Base-by-base conservation (phyloP, 2,797 vertebrate genomes). In the Amphiprion clarkii region DNA sequence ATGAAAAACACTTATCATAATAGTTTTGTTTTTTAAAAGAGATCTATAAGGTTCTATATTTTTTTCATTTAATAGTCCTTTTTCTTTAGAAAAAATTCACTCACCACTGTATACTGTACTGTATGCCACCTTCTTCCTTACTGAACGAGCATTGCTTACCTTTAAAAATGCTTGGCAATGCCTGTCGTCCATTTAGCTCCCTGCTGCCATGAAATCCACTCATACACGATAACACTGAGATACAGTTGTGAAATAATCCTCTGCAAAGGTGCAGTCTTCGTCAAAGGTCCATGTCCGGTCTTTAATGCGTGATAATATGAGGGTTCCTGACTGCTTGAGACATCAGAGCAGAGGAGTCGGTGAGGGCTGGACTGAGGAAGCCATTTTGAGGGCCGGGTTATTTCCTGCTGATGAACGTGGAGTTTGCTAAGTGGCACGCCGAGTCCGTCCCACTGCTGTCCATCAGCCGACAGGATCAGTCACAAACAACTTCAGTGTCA, bases 31-130 rank as follows among this genome's bases (percentile, higher is more conserved):
- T 87, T 91, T 95, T 86, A 88, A 95, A 93, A 93, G 92, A 94
- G 90, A 92, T 95, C 93, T 95, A 95, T 93, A 93, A 93, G 88
- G 77, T 95, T 94, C 90, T 94, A 87, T 89, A 61, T 93, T 90
- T 95, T 33, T 95, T 93, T 92, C 83, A 87, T 89, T 93, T 88
- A 91, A 86, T 90, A 92, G 93, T 95, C 90, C 81, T 82, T 94
- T 91, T 92, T 92, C 82, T 91, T 90, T 84, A 90, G 75, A 93
- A 93, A 93, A 92, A 82, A 89, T 84, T 75, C 85, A 74, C 73
- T 77, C 87, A 68, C 78, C 86, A 68, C 84, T 86, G 74, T 86
- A 61, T 88, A 87, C 86, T 76, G 85, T 46, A 85, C 81, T 77
- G 76, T 70, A 54, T 78, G 86, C 86, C 72, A 81, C 86, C 82